phyloP scores from a whole-genome alignment of 2,888 invertebrate genomes.

The Phaonia tiefii region DNA sequence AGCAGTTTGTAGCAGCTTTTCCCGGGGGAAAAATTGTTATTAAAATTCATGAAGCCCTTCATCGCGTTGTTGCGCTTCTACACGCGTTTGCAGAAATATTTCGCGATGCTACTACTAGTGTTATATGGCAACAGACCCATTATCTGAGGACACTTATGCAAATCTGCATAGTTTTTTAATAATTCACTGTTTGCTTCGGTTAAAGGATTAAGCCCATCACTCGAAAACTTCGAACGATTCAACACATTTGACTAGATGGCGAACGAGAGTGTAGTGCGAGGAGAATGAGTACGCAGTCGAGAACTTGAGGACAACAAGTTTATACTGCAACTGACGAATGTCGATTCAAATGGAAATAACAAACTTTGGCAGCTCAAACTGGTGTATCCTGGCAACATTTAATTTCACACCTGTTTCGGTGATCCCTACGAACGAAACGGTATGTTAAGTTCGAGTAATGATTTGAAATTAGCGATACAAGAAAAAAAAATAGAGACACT shows the following conservation, averaged over 20 bases:
- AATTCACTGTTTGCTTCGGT: too few species aligned
- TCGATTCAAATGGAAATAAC: constrained; percentile 79
- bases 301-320: constrained; percentile 53
- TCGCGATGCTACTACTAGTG: neutral
- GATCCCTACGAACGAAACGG: neutral
- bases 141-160: too few species aligned
- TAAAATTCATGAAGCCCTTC: constrained; percentile 77
- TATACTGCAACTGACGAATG: constrained; percentile 73
- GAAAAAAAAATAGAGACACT: too few species aligned
- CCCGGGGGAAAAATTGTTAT: constrained; percentile 78
- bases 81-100: neutral
- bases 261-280: too few species aligned
- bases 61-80: constrained; percentile 68
- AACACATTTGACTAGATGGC: too few species aligned
- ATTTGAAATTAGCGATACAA: neutral
- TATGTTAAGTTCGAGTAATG: neutral
- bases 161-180: too few species aligned
- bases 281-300: constrained; percentile 25
- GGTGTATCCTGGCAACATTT: constrained; percentile 79
- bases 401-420: constrained; percentile 37
- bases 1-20: constrained; percentile 29
- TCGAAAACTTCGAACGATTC: too few species aligned
- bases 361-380: constrained; percentile 75
- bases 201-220: too few species aligned
- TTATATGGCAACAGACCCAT: too few species aligned